Conservation (phyloP, 2,113 vertebrate genomes). For the Mustela lutreola region DNA sequence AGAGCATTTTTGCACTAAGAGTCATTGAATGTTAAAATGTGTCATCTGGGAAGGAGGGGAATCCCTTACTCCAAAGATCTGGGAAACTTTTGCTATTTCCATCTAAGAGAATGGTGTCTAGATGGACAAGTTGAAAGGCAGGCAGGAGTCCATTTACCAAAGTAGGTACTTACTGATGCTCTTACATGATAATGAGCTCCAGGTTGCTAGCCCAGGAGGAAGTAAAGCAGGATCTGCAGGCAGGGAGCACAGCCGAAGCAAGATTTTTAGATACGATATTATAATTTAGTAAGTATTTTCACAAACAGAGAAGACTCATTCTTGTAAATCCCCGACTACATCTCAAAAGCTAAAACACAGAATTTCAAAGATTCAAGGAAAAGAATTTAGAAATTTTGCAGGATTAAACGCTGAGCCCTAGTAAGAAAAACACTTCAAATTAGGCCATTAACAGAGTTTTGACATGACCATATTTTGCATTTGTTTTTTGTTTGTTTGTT, state of each 20-base stretch:
- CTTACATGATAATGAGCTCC: neutral
- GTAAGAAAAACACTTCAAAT: neutral
- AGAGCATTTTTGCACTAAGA: neutral
- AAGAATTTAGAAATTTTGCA: neutral
- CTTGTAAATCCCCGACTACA: neutral
- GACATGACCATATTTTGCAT: neutral
- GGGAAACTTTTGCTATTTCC: neutral
- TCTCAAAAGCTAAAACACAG: neutral
- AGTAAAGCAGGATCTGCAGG: neutral
- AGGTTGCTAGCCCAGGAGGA: neutral
- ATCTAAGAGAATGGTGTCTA: neutral
- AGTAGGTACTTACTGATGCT: neutral
- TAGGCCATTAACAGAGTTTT: neutral
- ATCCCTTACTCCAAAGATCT: neutral
- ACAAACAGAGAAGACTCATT: neutral
- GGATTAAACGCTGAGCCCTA: neutral
- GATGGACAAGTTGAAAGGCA: neutral
- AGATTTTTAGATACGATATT: neutral
- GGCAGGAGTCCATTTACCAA: neutral
- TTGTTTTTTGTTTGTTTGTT: neutral
- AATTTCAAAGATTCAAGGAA: neutral
- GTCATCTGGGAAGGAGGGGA: neutral
- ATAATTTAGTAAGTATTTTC: conserved; percentile 38
- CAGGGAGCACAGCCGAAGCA: neutral
- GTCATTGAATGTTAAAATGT: neutral